These are phyloP conservation scores for Tupiocoris notatus DNA, from an alignment of 2,888 invertebrate genomes.

Conservation along the genomic window DNA sequence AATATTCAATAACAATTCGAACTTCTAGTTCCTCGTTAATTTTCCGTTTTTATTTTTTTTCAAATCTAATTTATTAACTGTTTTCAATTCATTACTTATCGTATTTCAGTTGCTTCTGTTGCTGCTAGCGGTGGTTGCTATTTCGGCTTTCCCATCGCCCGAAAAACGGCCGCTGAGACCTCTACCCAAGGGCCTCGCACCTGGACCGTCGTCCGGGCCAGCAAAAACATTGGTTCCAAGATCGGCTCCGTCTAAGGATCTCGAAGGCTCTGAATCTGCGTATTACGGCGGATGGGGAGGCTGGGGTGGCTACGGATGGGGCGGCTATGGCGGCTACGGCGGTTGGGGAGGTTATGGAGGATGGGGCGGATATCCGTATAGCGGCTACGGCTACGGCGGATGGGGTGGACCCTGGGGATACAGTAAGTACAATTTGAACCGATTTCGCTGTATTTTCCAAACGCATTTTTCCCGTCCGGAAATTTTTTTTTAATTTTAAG, in stretches of 20 bases:
- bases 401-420: conserved; percentile 32
- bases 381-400: conserved; percentile 33
- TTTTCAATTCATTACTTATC: too few species aligned
- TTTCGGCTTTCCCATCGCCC: conserved; percentile 24
- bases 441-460: too few species aligned
- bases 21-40: too few species aligned
- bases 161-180: conserved; percentile 21
- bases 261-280: conserved; percentile 34
- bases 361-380: conserved; percentile 32
- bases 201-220: background rate
- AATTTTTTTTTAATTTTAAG: too few species aligned
- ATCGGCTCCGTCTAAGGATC: conserved; percentile 20
- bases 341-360: conserved; percentile 12
- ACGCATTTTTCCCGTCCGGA: too few species aligned
- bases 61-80: too few species aligned
- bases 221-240: conserved; percentile 16
- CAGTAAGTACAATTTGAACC: conserved; percentile 8
- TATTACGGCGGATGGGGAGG: conserved; percentile 41
- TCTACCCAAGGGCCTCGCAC: conserved; percentile 5
- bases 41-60: too few species aligned
- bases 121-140: conserved; percentile 16
- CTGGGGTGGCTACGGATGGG: conserved; percentile 36
- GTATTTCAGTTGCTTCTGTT: conserved; percentile 8
- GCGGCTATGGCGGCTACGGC: conserved; percentile 4
- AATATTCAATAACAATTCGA: too few species aligned